Percentiles rank a stretch among this genome's conserved stretches.
Evolutionary conservation across 2,113 vertebrate genomes (phyloP).

Genomic region (Leucopsar rothschildi): DNA sequence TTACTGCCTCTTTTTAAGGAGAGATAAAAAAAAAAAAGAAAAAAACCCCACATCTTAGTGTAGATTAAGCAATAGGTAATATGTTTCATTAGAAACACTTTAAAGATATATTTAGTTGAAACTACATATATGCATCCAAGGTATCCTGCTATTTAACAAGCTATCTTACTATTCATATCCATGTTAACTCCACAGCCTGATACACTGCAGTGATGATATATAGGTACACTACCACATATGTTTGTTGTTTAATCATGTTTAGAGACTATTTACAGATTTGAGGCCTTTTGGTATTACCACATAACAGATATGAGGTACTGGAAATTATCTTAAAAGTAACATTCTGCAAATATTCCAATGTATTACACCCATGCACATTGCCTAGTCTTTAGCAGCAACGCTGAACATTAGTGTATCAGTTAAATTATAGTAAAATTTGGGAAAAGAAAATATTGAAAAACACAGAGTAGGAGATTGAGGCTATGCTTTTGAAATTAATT

Average conservation of each 20-base stretch:
- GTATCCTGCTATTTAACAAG: background rate
- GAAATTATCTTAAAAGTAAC: background rate
- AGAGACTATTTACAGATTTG: background rate
- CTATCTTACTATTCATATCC: background rate
- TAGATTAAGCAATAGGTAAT: background rate
- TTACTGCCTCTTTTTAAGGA: background rate
- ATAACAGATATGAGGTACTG: background rate
- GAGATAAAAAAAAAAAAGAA: fast-evolving
- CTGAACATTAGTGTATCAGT: background rate
- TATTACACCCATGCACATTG: background rate
- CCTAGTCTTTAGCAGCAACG: background rate
- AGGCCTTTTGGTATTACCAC: background rate
- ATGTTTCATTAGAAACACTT: background rate
- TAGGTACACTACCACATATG: background rate
- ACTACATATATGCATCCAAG: background rate
- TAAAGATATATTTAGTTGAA: background rate
- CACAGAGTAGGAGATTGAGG: background rate
- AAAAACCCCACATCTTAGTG: fast-evolving
- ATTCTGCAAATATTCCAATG: background rate
- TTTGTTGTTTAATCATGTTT: background rate
- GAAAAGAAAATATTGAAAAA: background rate
- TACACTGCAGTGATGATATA: background rate
- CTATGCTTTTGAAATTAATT: background rate
- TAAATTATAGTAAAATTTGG: background rate
- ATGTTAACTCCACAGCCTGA: background rate